phyloP scores from a whole-genome alignment of 2,888 invertebrate species.

The Parelbella ahira region DNA sequence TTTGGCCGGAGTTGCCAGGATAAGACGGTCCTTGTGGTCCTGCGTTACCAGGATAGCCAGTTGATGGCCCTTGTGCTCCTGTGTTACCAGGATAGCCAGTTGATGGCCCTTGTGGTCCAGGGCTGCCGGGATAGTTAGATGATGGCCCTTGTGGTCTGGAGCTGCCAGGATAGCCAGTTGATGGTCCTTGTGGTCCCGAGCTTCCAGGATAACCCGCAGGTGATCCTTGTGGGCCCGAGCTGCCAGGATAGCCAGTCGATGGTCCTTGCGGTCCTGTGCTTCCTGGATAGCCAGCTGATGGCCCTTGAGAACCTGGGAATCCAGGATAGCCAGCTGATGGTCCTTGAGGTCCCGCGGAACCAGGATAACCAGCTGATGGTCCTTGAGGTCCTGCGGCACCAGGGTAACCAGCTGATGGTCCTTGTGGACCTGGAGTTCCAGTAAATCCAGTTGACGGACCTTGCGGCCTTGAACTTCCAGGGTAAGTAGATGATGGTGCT shows the following conservation, averaged over 20 bases:
- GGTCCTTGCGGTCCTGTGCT: constrained; percentile 46
- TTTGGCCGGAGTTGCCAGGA: constrained; percentile 39
- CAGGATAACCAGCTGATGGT: constrained; percentile 37
- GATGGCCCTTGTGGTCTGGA: constrained; percentile 40
- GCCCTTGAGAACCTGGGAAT: constrained; percentile 34
- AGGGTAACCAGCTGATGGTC: constrained; percentile 33
- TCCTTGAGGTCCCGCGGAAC: constrained; percentile 36
- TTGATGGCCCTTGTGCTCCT: constrained; percentile 36
- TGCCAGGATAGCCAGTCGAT: constrained; percentile 45
- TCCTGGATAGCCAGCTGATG: constrained; percentile 32
- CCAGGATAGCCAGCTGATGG: constrained; percentile 48
- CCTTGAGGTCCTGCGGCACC: constrained; percentile 26
- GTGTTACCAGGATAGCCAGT: constrained; percentile 27
- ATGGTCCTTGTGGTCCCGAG: constrained; percentile 40
- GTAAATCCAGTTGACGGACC: constrained; percentile 35
- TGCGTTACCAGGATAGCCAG: constrained; percentile 24
- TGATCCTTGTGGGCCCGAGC: constrained; percentile 44
- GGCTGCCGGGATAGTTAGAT: constrained; percentile 23
- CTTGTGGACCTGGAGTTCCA: constrained; percentile 29
- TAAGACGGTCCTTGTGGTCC: constrained; percentile 33
- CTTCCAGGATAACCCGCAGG: constrained; percentile 44
- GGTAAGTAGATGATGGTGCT: constrained; percentile 34
- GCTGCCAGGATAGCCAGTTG: constrained; percentile 40
- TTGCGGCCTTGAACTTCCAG: constrained; percentile 27
- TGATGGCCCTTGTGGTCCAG: constrained; percentile 35